Evolutionary conservation across 37 sponge, comb jelly and placozoan species (phyloP).

Genomic region (Hexactinellida sp.): DNA sequence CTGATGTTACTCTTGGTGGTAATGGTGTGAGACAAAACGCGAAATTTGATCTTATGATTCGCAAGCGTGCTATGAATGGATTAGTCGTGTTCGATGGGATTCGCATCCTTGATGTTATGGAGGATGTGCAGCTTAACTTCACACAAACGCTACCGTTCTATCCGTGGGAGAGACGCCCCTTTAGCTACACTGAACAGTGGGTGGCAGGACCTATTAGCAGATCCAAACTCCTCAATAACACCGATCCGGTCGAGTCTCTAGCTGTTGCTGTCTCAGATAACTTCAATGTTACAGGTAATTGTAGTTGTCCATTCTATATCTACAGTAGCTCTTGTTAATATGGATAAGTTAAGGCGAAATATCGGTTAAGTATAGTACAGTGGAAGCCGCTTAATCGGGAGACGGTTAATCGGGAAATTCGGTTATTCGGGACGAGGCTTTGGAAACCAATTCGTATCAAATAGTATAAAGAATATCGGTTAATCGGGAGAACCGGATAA

Average conservation of each 20-base stretch:
- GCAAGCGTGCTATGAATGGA: conserved; percentile 21
- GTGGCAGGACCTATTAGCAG: neutral
- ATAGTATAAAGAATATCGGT: no score
- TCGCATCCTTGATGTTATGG: conserved; percentile 23
- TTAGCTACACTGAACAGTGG: conserved; percentile 19
- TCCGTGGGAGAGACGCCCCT: conserved; percentile 37
- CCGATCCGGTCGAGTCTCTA: neutral
- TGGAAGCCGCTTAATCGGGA: no score
- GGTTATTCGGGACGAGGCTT: no score
- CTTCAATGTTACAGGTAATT: conserved; percentile 35
- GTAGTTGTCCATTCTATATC: no score
- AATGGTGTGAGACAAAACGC: conserved; percentile 27
- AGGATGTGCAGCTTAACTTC: conserved; percentile 31
- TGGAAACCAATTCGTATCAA: no score
- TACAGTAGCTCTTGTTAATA: no score
- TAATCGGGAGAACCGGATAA: no score
- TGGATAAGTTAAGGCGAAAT: no score
- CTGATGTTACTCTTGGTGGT: conserved; percentile 21
- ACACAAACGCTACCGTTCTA: conserved; percentile 29
- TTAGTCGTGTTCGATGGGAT: conserved; percentile 28
- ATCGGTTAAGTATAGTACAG: no score
- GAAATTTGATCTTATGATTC: conserved; percentile 19
- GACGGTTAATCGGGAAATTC: no score
- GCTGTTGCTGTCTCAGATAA: conserved; percentile 27
- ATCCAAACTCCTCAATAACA: neutral